A percentile compares a stretch with the other conserved stretches of the same genome.
Evolutionary conservation across 2,797 vertebrate genomes (phyloP).

Genomic region (Arctocebus calabarensis): DNA sequence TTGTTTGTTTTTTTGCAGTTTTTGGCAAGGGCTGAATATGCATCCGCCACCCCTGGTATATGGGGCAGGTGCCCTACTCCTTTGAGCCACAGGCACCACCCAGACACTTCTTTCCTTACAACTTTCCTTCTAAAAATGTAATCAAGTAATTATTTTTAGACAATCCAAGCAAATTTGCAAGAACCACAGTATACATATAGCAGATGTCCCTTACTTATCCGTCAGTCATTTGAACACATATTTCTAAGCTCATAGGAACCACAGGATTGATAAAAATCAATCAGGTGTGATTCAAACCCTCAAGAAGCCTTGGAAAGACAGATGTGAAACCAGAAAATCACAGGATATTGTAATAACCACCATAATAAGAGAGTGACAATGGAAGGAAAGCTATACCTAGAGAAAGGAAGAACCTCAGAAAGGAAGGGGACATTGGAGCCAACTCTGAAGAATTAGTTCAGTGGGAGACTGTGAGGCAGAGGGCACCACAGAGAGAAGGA

Average conservation of each 20-base stretch:
- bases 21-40: no score
- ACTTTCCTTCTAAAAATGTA: background rate
- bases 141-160: background rate
- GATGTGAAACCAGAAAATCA: background rate
- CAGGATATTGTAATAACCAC: background rate
- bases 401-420: background rate
- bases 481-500: background rate
- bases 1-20: no score
- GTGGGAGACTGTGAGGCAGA: background rate
- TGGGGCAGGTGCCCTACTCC: no score
- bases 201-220: background rate
- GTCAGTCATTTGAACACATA: background rate
- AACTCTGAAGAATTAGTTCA: background rate
- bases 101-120: background rate
- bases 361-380: background rate
- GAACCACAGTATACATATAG: background rate
- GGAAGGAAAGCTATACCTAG: background rate
- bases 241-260: background rate
- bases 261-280: background rate
- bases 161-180: background rate
- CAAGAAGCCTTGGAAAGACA: background rate
- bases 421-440: background rate
- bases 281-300: background rate
- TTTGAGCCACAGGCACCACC: no score
- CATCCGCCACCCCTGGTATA: no score